Evolutionary conservation across 2,797 vertebrate genomes (phyloP).

Genomic region (Prionace glauca): DNA sequence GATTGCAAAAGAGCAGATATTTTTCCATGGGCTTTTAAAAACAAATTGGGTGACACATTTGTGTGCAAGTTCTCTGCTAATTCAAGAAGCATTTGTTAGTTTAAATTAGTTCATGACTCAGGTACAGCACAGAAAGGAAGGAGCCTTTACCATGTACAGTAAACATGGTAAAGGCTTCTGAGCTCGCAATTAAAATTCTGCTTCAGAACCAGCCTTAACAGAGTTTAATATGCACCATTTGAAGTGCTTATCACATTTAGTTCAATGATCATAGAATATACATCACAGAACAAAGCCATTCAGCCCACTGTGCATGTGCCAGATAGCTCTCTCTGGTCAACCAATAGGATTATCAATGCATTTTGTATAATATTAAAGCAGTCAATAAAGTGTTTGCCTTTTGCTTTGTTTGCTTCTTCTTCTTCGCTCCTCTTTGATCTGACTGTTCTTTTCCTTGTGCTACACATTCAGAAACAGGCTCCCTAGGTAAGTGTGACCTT

Average conservation of each 20-base stretch:
- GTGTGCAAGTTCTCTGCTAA: neutral
- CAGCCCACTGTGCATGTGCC: neutral
- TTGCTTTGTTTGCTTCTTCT: neutral
- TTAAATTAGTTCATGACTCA: neutral
- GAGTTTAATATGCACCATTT: neutral
- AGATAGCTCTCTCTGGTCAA: neutral
- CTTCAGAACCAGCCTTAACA: neutral
- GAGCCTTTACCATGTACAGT: neutral
- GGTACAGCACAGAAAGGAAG: neutral
- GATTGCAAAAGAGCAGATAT: neutral
- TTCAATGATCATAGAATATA: neutral
- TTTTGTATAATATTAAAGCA: neutral
- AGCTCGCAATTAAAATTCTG: neutral
- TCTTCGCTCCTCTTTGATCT: neutral
- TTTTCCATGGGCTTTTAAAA: neutral
- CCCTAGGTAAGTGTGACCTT: too few species aligned
- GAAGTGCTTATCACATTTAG: neutral
- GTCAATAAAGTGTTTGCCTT: neutral
- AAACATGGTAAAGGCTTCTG: neutral
- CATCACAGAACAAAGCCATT: neutral
- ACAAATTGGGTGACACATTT: neutral
- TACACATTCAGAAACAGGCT: neutral
- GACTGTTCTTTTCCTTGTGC: neutral
- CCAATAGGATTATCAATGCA: neutral
- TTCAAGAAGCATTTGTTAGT: neutral